Conservation (phyloP, 2,113 vertebrate species). For the Macrotus californicus region DNA sequence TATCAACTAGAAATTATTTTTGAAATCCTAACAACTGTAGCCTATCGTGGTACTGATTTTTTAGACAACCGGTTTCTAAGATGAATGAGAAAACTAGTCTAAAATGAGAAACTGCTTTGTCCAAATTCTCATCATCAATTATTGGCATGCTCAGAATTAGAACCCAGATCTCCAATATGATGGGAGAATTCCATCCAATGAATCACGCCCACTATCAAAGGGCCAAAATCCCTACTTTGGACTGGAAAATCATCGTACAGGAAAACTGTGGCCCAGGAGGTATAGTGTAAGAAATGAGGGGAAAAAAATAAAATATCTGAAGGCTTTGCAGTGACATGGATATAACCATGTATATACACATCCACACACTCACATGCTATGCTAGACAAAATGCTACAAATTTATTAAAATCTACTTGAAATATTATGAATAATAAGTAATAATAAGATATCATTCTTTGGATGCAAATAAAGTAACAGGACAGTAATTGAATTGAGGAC, state of each 20-base stretch:
- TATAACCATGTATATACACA: no score
- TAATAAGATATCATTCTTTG: not conserved
- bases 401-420: not conserved
- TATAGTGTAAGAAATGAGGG: not conserved
- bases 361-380: not conserved
- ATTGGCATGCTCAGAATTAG: not conserved
- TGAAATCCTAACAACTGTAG: not conserved
- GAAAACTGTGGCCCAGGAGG: not conserved
- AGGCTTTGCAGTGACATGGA: not conserved
- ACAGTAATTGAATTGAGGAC: not conserved
- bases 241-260: not conserved
- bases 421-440: not conserved
- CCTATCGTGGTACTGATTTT: not conserved
- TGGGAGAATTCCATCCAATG: no score
- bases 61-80: not conserved
- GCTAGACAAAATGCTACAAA: not conserved
- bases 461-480: not conserved
- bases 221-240: not conserved
- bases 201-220: not conserved
- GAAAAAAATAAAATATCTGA: not conserved
- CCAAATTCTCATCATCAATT: not conserved
- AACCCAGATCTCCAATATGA: not conserved
- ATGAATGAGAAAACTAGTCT: not conserved
- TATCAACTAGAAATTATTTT: not conserved
- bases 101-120: not conserved